phyloP scores from a whole-genome alignment of 2,113 vertebrate species.

The Maccullochella peelii region DNA sequence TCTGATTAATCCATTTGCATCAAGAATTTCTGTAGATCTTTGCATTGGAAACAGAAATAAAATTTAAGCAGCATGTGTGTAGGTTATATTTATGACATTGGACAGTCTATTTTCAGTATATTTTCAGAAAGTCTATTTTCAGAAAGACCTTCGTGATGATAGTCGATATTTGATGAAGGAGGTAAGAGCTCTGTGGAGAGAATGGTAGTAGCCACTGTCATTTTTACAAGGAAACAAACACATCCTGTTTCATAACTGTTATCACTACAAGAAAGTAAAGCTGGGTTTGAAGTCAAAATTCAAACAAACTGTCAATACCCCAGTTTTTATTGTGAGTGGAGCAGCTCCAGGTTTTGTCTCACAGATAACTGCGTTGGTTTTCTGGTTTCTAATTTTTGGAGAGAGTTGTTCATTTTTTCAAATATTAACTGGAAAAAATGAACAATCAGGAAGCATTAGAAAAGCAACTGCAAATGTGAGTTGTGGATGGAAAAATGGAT shows the following conservation, averaged over 20 bases:
- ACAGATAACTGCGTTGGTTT: conserved; percentile 42
- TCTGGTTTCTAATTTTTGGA: conserved; percentile 17
- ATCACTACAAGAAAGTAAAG: conserved; percentile 23
- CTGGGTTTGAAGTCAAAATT: conserved; percentile 38
- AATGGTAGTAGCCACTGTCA: neutral
- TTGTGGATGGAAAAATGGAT: neutral
- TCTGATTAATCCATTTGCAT: neutral
- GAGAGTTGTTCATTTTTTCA: conserved; percentile 14
- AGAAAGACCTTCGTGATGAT: neutral
- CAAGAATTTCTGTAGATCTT: neutral
- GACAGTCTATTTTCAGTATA: neutral
- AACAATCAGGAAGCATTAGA: conserved; percentile 6
- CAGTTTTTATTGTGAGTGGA: conserved; percentile 13
- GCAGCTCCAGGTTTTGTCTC: conserved; percentile 40
- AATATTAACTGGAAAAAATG: conserved; percentile 20
- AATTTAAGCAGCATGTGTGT: neutral
- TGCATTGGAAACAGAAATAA: neutral
- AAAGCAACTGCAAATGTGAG: conserved; percentile 5
- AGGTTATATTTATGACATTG: neutral
- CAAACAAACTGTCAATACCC: conserved; percentile 27
- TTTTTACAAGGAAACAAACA: conserved; percentile 44
- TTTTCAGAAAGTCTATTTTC: neutral
- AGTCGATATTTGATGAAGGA: neutral
- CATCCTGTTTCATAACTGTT: conserved; percentile 44
- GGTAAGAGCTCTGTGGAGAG: conserved; percentile 2